phyloP scores from a whole-genome alignment of 2,113 vertebrate species.

The Cavia porcellus region DNA sequence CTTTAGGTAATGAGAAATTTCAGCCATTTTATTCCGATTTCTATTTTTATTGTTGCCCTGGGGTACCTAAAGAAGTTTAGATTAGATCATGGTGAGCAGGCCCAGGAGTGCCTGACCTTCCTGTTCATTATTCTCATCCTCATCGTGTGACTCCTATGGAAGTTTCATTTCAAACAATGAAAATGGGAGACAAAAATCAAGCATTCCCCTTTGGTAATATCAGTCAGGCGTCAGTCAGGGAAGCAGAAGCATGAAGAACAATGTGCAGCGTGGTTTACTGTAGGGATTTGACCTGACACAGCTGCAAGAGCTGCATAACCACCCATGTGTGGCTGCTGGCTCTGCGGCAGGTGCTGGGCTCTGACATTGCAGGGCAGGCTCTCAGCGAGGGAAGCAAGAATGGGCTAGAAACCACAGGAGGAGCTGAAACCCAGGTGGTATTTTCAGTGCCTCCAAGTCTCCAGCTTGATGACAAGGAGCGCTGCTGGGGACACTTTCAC shows the following conservation, averaged over 20 bases:
- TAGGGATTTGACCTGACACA: not conserved
- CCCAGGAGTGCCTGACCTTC: not conserved
- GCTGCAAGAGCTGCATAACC: fast-evolving
- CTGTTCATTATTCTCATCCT: not conserved
- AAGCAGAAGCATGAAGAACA: not conserved
- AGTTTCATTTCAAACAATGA: not conserved
- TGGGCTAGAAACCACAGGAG: not conserved
- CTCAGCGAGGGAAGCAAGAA: fast-evolving
- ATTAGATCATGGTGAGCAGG: not conserved
- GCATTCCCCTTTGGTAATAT: not conserved
- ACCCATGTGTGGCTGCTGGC: not conserved
- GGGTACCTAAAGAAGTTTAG: not conserved
- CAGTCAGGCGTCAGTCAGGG: not conserved
- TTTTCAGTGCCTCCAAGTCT: not conserved
- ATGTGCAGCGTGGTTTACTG: not conserved
- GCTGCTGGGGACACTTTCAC: not conserved
- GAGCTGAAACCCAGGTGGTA: not conserved
- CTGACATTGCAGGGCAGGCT: not conserved
- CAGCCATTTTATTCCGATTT: not conserved
- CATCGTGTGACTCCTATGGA: not conserved
- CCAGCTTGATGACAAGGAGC: not conserved
- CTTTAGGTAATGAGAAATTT: not conserved
- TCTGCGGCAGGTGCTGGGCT: not conserved
- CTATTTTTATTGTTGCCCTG: not conserved
- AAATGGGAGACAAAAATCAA: not conserved